A percentile compares a stretch with the other conserved stretches of the same genome.
phyloP scores from a whole-genome alignment of 2,888 invertebrate genomes.

The Abrostola tripartita region DNA sequence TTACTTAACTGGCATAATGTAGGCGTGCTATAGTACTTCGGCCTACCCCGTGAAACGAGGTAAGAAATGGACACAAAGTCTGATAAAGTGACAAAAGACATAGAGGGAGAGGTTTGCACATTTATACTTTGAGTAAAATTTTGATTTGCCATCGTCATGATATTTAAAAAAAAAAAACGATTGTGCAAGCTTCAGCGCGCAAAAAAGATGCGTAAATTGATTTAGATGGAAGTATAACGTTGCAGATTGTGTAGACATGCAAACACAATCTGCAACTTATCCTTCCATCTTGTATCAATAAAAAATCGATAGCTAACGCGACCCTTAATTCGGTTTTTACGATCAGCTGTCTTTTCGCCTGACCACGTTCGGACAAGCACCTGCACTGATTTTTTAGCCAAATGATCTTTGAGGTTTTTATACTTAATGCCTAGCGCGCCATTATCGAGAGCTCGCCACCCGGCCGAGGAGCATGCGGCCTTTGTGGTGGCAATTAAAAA shows the following conservation, averaged over 20 bases:
- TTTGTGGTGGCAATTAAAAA: constrained; percentile 71
- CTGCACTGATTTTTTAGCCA: constrained; percentile 86
- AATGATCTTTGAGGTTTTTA: constrained; percentile 73
- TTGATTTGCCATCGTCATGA: too few relatives aligned
- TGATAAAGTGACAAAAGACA: too few relatives aligned
- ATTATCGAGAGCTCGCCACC: constrained; percentile 69
- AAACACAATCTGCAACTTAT: constrained; percentile 33
- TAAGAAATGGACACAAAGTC: too few relatives aligned
- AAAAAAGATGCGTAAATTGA: constrained; percentile 22
- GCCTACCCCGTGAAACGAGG: too few relatives aligned
- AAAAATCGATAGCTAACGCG: constrained; percentile 60
- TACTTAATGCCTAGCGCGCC: constrained; percentile 74
- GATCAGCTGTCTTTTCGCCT: constrained; percentile 83
- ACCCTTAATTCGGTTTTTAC: constrained; percentile 69
- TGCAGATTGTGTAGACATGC: constrained; percentile 20
- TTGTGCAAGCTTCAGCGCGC: neutral
- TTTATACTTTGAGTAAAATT: too few relatives aligned
- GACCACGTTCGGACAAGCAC: constrained; percentile 74
- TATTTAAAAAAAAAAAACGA: neutral
- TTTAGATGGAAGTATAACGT: constrained; percentile 15
- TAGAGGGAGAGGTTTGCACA: too few relatives aligned
- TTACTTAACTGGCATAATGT: too few relatives aligned
- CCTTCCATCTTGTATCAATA: constrained; percentile 35
- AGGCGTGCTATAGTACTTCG: too few relatives aligned
- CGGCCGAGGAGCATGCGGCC: constrained; percentile 68